Evolutionary conservation across 1,140 invertebrate genomes (phyloP), one percentile per base, ranked within the genome.

Genomic region (Neodiprion virginianus): DNA sequence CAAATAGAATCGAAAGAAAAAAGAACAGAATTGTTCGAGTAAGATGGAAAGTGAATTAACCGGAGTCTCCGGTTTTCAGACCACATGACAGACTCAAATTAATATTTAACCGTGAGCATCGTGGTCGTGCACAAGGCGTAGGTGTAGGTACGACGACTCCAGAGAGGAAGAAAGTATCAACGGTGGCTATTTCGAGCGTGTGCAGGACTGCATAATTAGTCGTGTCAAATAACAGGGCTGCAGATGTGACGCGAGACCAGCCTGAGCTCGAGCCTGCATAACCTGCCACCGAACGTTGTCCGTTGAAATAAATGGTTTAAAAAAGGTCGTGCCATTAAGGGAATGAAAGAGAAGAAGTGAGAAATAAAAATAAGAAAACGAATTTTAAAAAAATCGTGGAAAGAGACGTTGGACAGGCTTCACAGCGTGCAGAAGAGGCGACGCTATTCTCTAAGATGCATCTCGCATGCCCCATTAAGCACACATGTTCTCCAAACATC

Each of bases 401-500:
- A 40, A 40, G 28, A 40, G 28, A 40, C 28, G 28, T 40, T 1
- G 28, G 28, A 40, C 28, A 40, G 28, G 28, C 28, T 40, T 40
- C 28, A 40, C 28, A 40, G 28, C 28, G 28, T 40, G 28, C 28
- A 17, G 11, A 61, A 12, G 53, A 14, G n/a, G 8, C 53, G n/a
- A 12, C 11, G 8, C 50, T 53, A 0, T 61, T 61, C 79, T 80
- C 77, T 78, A 83, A 84, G 83, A 84, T 84, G 79, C 80, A 84
- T 84, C 83, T 84, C 78, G 77, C 81, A 79, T 79, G 80, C 76
- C 61, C 82, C 82, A 84, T 84, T 84, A 84, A 78, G 80, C 79
- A 79, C 80, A 83, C 79, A 83, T 80, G 82, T 80, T 83, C 78
- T 77, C 79, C 81, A 83, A 83, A 83, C 82, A 83, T 80, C 79